Base-by-base conservation (phyloP, 1,140 invertebrate species). In the Halictus rubicundus region DNA sequence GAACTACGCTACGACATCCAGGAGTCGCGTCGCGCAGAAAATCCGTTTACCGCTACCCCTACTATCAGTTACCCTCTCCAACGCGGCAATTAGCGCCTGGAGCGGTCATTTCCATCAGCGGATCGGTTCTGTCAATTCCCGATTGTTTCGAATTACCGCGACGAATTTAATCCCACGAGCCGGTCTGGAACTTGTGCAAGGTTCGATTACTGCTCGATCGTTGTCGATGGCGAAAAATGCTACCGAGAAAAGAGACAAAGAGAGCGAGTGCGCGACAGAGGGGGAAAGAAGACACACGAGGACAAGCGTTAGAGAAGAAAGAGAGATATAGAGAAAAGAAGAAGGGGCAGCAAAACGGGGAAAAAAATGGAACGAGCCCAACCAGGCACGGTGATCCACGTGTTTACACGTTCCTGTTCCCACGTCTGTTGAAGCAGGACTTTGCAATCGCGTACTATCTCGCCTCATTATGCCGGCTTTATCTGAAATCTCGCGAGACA, bases 321-420 rank as follows among this genome's bases (percentile, higher is more conserved):
- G 59, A 37, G 65, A 70, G 60, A 60, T 23, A 46, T 6, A 52
- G 9, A 6, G 1, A 46, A 46, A 46, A 14, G 42, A 46, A 46
- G 42, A 46, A 14, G 42, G 10, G 42, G 12, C 42, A 14, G 46
- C 25, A 68, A 49, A 32, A 37, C 27, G 32, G 46, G 71, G 37
- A 42, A 69, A 59, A 68, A 60, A 77, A 68, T 46, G 69, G 79
- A 78, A 76, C 78, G 73, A 74, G 76, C 78, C 63, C 46, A 76
- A 42, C 57, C 61, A 39, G 42, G 61, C 63, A 76, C n/a, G 68
- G 75, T 52, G 81, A 77, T 84, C 83, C 82, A 84, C 82, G 83
- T 85, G 83, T 85, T 84, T 85, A 85, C 83, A 85, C 84, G 84
- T 85, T 85, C 84, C 63, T 85, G 83, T 85, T 85, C 84, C 84